Evolutionary conservation across 2,113 vertebrate species (phyloP).

Genomic region (Neolamprologus brichardi): DNA sequence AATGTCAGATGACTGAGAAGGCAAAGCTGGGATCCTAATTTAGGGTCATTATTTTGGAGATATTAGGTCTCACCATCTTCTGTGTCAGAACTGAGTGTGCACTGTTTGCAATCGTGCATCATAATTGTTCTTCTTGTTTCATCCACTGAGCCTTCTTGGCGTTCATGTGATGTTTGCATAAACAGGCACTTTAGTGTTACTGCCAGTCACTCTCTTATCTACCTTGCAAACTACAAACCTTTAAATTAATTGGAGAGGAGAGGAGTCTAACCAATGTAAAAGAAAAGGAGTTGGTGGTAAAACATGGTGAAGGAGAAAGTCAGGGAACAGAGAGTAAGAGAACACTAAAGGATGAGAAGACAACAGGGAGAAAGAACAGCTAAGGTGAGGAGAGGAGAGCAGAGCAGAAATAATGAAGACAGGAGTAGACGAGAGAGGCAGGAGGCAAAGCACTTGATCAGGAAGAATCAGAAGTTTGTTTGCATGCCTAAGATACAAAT

Average conservation of each 20-base stretch:
- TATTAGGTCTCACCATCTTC: background rate
- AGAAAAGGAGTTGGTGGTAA: background rate
- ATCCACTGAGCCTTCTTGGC: conserved; percentile 6
- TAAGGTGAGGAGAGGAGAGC: background rate
- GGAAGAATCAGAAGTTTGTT: conserved; percentile 47
- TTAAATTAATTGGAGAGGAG: background rate
- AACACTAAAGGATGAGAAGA: background rate
- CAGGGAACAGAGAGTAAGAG: background rate
- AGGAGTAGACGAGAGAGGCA: background rate
- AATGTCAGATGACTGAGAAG: background rate
- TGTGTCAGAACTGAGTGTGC: conserved; percentile 8
- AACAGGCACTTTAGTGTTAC: conserved; percentile 15
- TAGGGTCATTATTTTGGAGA: conserved; percentile 21
- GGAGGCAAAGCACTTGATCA: conserved; percentile 20
- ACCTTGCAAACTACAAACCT: background rate
- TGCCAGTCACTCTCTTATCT: background rate
- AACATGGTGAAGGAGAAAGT: background rate
- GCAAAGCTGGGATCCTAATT: conserved; percentile 5
- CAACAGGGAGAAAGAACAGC: background rate
- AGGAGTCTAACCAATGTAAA: background rate
- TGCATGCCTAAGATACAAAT: conserved; percentile 35
- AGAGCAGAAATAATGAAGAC: background rate
- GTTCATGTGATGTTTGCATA: conserved; percentile 16
- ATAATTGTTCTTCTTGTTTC: conserved; percentile 27
- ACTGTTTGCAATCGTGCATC: conserved; percentile 22